These are phyloP conservation scores for Actinia equina DNA, from an alignment of 64 coral and sea anemone genomes.

Conservation along the genomic window DNA sequence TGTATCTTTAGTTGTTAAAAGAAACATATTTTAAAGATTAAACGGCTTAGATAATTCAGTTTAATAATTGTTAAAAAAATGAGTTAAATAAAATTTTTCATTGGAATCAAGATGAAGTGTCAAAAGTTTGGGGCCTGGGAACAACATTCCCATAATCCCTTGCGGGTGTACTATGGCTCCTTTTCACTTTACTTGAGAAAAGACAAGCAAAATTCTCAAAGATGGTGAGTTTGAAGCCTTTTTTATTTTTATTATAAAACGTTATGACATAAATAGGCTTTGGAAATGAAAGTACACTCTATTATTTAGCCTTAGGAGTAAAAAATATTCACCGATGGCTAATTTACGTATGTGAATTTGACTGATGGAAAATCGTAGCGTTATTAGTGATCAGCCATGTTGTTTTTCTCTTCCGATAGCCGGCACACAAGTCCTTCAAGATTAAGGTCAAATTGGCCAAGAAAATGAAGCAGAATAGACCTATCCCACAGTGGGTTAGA, in stretches of 20 bases:
- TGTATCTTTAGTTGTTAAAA: not conserved
- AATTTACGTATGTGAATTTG: not conserved
- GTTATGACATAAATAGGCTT: not conserved
- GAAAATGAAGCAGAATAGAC: constrained; percentile 97
- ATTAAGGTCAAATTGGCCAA: constrained; percentile 91
- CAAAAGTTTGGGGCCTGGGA: not conserved
- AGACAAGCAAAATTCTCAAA: constrained; percentile 1
- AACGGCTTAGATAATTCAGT: not conserved
- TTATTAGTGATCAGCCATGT: not conserved
- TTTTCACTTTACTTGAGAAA: constrained; percentile 43
- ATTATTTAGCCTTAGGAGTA: not conserved
- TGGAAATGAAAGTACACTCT: not conserved
- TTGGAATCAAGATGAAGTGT: not conserved
- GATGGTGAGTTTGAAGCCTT: constrained; percentile 60
- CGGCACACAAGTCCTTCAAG: constrained; percentile 87
- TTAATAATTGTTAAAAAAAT: not conserved
- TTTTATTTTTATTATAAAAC: not conserved
- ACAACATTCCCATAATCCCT: not conserved
- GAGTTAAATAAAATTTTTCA: not conserved
- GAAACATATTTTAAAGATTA: not conserved
- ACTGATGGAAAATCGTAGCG: not conserved
- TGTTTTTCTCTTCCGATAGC: constrained; percentile 38
- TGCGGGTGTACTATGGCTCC: not conserved
- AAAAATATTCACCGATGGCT: constrained; percentile 43
- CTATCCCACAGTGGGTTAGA: constrained; percentile 97